phyloP scores from a whole-genome alignment of 2,113 vertebrate genomes.

The Dipodomys stephensi region DNA sequence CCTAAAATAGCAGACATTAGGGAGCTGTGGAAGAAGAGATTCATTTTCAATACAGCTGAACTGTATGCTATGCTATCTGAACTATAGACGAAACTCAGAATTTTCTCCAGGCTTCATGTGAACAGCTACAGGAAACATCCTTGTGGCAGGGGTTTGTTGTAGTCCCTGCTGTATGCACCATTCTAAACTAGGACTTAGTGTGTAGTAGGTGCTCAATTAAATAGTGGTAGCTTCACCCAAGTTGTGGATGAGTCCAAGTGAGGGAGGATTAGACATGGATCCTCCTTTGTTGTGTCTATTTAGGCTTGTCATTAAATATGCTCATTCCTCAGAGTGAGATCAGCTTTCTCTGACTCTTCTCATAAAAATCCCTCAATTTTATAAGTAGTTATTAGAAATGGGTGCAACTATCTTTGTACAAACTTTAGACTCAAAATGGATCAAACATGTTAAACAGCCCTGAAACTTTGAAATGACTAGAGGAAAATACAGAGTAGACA shows the following conservation, averaged over 20 bases:
- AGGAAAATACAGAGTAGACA: too few relatives aligned
- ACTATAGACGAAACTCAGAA: background rate
- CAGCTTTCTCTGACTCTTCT: background rate
- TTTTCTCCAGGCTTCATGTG: background rate
- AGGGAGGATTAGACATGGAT: background rate
- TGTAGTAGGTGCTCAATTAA: background rate
- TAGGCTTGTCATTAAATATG: background rate
- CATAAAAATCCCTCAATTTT: background rate
- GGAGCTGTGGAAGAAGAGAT: background rate
- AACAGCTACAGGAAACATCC: background rate
- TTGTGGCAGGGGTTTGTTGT: background rate
- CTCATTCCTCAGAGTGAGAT: background rate
- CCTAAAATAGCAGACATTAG: background rate
- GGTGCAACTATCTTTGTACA: too few relatives aligned
- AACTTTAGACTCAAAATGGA: too few relatives aligned
- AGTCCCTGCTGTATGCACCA: rapidly evolving
- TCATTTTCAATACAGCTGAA: background rate
- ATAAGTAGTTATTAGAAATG: background rate
- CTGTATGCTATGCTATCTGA: background rate
- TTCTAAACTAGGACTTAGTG: background rate
- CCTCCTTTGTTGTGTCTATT: background rate
- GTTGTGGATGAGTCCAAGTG: background rate
- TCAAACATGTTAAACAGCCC: too few relatives aligned
- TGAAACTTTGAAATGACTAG: too few relatives aligned
- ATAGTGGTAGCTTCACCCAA: background rate